Conservation (phyloP, 1,140 invertebrate genomes). For the Drosophila melanogaster region Release_6_plus_ISO1_MT NT_033777.3:5416001-5416500, state of each 20-base stretch:
- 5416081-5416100: constrained; percentile 54
- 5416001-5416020: constrained; percentile 6
- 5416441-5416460: constrained; percentile 44
- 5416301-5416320: constrained; percentile 44
- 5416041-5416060: constrained; percentile 51
- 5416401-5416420: constrained; percentile 26
- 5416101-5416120: constrained; percentile 35
- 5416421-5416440: constrained; percentile 15
- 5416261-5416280: constrained; percentile 44
- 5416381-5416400: constrained; percentile 47
- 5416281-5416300: constrained; percentile 43
- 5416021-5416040: constrained; percentile 30
- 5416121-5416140: constrained; percentile 48
- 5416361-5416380: constrained; percentile 58
- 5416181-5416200: background rate
- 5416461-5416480: constrained; percentile 18
- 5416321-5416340: constrained; percentile 17
- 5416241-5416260: constrained; percentile 58
- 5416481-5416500: constrained; percentile 31
- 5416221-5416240: constrained; percentile 36
- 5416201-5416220: constrained; percentile 37
- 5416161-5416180: background rate
- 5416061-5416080: constrained; percentile 51
- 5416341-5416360: constrained; percentile 41
- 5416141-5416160: constrained; percentile 21